Base-by-base conservation (phyloP, 2,113 vertebrate species). In the Bubo bubo region DNA sequence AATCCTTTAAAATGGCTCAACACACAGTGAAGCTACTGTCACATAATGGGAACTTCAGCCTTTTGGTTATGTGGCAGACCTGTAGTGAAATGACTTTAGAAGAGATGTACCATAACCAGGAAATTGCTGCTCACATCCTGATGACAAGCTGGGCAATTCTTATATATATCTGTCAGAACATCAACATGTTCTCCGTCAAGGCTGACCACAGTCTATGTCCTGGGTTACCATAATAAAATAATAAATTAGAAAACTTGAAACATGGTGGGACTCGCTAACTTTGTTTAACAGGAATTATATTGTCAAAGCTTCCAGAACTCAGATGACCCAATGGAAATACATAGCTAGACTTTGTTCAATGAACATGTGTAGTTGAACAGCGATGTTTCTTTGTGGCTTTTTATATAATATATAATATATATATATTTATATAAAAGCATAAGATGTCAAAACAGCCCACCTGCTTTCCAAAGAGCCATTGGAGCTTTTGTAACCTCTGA, bases 1-100 rank as follows among this genome's bases (percentile, higher is more conserved):
- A 19, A 24, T 13, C 24, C 23, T 76, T 63, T 45, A 20, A 64
- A 55, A 17, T 35, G 4, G 10, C 9, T 82, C 32, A 70, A 37
- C 13, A 13, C 18, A 45, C 12, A 64, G 8, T 45, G 41, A 84
- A 79, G 27, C 5, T 72, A 14, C 26, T 23, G 39, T 35, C 26
- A 34, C n/a, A 9, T 13, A 4, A 70, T 34, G 2, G 17, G 50
- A 85, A 56, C 9, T 62, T 68, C 34, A 70, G 17, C 4, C 8
- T 2, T 37, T 74, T 74, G 26, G 5, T 43, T 70, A 26, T 0
- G 0, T 30, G 8, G 12, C 18, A 70, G 23, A 62, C 3, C 5
- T n/a, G 6, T 35, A 91, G 30, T 18, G n/a, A 72, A 90, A 79
- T 35, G 18, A 23, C 30, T 22, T 35, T 10, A 52, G 34, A 18